phyloP scores from a whole-genome alignment of 2,797 vertebrate species.

The Scomberomorus guttatus region DNA sequence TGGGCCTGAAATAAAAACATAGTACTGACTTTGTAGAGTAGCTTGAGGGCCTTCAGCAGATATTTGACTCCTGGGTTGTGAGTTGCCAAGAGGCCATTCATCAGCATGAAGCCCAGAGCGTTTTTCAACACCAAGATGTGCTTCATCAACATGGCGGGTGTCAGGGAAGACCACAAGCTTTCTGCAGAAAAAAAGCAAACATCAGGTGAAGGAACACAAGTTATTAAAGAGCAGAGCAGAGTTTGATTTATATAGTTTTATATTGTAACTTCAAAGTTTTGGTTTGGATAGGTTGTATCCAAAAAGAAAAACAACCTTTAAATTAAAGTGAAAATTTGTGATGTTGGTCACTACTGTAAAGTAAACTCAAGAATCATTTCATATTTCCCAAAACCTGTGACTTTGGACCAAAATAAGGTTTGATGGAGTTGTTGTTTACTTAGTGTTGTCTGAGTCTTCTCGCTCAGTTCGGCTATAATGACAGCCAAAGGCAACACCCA shows the following conservation, averaged over 20 bases:
- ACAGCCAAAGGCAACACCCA: conserved; percentile 57
- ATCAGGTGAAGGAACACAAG: neutral
- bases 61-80: conserved; percentile 66
- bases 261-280: neutral
- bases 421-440: conserved; percentile 64
- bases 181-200: conserved; percentile 52
- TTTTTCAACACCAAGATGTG: conserved; percentile 81
- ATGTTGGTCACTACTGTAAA: neutral
- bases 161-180: conserved; percentile 73
- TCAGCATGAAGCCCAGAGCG: conserved; percentile 75
- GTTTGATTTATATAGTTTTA: neutral
- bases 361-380: neutral
- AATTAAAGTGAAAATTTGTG: neutral
- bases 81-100: conserved; percentile 36
- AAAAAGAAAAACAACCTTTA: neutral
- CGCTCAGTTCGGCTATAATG: conserved; percentile 42
- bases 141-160: conserved; percentile 62
- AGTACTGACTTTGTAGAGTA: conserved; percentile 80
- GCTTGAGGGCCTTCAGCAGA: conserved; percentile 76
- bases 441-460: conserved; percentile 55
- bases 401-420: neutral
- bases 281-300: neutral
- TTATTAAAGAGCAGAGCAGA: neutral
- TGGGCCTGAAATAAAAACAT: neutral
- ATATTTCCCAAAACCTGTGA: neutral